phyloP scores from a whole-genome alignment of 1,140 invertebrate genomes.

The Rhopalosiphum padi region DNA sequence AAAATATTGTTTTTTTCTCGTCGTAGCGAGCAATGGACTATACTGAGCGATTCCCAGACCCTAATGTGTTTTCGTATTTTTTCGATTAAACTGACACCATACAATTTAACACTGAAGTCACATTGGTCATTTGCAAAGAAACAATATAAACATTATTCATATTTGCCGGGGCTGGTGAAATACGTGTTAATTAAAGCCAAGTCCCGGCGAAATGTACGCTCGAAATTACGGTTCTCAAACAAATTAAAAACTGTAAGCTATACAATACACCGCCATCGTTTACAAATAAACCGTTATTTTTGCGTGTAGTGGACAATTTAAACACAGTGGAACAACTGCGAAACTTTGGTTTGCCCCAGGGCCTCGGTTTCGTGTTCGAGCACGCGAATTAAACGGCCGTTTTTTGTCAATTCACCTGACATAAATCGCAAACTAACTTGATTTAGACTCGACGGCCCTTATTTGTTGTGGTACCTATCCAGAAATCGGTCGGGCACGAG shows the following conservation, averaged over 20 bases:
- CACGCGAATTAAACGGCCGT: background rate
- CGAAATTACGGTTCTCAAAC: background rate
- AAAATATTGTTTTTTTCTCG: no score
- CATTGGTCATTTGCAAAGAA: background rate
- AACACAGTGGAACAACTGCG: background rate
- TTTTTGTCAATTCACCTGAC: background rate
- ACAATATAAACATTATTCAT: background rate
- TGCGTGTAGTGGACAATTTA: background rate
- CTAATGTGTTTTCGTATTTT: background rate
- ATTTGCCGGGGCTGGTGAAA: background rate
- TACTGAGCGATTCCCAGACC: no score
- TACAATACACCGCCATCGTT: background rate
- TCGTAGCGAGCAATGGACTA: no score
- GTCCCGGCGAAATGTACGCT: background rate
- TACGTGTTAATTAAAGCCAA: background rate
- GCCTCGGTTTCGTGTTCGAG: background rate
- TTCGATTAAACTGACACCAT: no score
- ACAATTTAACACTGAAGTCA: background rate
- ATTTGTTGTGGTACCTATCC: background rate
- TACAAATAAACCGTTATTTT: background rate
- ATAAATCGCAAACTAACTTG: background rate
- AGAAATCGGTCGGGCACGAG: background rate
- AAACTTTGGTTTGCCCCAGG: background rate
- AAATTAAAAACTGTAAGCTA: background rate
- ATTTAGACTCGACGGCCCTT: background rate